These are phyloP conservation scores for Drosophila neotestacea DNA, from an alignment of 2,888 invertebrate species.

Conservation along the genomic window DNA sequence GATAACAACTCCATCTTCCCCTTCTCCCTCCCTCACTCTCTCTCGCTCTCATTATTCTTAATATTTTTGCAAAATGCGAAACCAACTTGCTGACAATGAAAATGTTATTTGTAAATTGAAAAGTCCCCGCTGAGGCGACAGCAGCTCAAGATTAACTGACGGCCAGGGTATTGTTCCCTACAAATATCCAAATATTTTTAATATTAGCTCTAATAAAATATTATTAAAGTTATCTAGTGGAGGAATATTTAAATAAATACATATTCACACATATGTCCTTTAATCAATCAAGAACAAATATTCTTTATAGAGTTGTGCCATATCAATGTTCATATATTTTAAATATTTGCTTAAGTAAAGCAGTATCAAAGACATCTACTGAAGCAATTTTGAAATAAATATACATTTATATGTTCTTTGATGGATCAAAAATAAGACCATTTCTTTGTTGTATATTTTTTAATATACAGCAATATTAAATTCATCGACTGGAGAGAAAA, in stretches of 20 bases:
- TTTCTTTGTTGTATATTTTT: neutral
- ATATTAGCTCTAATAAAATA: too few species aligned
- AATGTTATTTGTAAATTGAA: conserved; percentile 68
- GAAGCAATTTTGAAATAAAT: too few species aligned
- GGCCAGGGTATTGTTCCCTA: neutral
- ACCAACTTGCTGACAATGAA: conserved; percentile 66
- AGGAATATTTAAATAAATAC: neutral
- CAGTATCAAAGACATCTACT: too few species aligned
- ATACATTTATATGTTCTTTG: neutral
- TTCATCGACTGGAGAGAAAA: too few species aligned
- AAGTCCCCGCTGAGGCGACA: conserved; percentile 20
- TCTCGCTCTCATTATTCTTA: conserved; percentile 49
- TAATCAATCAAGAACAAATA: neutral
- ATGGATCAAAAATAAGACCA: too few species aligned
- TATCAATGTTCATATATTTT: neutral
- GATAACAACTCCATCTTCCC: conserved; percentile 40
- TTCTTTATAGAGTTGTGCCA: neutral
- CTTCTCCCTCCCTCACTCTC: neutral
- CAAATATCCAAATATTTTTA: neutral
- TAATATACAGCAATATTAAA: neutral
- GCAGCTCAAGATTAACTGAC: conserved; percentile 27
- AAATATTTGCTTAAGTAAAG: neutral
- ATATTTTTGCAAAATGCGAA: conserved; percentile 58
- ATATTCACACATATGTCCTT: neutral
- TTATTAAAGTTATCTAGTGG: too few species aligned